Evolutionary conservation across 2,888 invertebrate genomes (phyloP).

Genomic region (Ephialtes manifestator): DNA sequence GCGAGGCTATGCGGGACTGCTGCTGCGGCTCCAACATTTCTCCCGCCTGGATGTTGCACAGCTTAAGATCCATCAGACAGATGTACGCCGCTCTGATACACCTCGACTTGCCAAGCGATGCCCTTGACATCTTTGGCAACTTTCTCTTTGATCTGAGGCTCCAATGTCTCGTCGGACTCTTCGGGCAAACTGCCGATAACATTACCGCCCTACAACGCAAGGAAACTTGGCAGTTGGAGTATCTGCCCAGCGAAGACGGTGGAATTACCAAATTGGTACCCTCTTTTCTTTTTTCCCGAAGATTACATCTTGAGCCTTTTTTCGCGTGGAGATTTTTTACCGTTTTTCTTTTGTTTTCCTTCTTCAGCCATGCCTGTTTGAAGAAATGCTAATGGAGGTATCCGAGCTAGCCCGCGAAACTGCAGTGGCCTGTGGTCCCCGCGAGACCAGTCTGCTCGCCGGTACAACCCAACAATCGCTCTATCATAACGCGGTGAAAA

Average conservation of each 20-base stretch:
- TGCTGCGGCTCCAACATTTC: constrained; percentile 81
- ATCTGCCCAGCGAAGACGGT: constrained; percentile 92
- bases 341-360: too few relatives aligned
- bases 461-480: constrained; percentile 85
- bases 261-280: constrained; percentile 94
- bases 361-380: constrained; percentile 90
- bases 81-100: constrained; percentile 93
- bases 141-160: constrained; percentile 95
- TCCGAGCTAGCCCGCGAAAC: constrained; percentile 91
- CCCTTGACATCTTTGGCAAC: constrained; percentile 93
- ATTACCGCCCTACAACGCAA: constrained; percentile 90
- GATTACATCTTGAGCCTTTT: too few relatives aligned
- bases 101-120: constrained; percentile 95
- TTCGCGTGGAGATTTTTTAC: too few relatives aligned
- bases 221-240: constrained; percentile 96
- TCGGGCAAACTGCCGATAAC: constrained; percentile 94
- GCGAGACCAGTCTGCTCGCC: constrained; percentile 88
- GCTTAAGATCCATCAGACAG: constrained; percentile 92
- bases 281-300: constrained; percentile 78
- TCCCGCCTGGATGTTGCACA: constrained; percentile 92
- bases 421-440: constrained; percentile 90
- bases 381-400: constrained; percentile 91
- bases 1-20: constrained; percentile 86
- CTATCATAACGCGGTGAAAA: constrained; percentile 82
- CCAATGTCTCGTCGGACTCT: constrained; percentile 94